phyloP scores from a whole-genome alignment of 2,797 vertebrate species.

The Neosalanx taihuensis region DNA sequence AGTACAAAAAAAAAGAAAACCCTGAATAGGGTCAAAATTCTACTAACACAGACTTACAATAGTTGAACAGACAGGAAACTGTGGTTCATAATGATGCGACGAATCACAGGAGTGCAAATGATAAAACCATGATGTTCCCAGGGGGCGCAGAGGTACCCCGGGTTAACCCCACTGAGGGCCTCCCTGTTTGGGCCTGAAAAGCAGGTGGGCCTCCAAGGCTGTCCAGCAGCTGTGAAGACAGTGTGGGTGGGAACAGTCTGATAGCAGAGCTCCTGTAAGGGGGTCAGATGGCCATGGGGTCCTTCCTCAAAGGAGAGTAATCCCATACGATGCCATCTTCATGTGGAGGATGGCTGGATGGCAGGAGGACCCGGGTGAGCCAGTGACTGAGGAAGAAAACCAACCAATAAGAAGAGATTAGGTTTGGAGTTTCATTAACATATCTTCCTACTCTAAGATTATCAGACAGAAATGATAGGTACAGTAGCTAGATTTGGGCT shows the following conservation, averaged over 20 bases:
- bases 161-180: not conserved
- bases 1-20: not conserved
- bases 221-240: not conserved
- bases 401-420: not conserved
- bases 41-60: not conserved
- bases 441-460: no score
- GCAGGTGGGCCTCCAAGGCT: not conserved
- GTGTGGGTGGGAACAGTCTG: not conserved
- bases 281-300: slow-evolving; percentile 82
- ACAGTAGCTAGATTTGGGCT: no score
- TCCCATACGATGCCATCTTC: slow-evolving; percentile 90
- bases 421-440: no score
- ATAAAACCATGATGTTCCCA: not conserved
- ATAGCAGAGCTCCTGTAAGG: not conserved
- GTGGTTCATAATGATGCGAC: not conserved
- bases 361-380: slow-evolving; percentile 89
- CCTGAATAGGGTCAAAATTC: not conserved
- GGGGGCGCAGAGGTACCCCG: no score
- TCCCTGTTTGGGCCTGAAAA: no score
- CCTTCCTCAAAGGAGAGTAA: slow-evolving; percentile 61
- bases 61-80: not conserved
- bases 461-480: no score
- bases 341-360: slow-evolving; percentile 82
- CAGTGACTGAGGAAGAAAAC: slow-evolving; percentile 79
- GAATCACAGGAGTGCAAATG: not conserved